Evolutionary conservation across 2,888 invertebrate species (phyloP).

Genomic region (Iselma pallidipennis): DNA sequence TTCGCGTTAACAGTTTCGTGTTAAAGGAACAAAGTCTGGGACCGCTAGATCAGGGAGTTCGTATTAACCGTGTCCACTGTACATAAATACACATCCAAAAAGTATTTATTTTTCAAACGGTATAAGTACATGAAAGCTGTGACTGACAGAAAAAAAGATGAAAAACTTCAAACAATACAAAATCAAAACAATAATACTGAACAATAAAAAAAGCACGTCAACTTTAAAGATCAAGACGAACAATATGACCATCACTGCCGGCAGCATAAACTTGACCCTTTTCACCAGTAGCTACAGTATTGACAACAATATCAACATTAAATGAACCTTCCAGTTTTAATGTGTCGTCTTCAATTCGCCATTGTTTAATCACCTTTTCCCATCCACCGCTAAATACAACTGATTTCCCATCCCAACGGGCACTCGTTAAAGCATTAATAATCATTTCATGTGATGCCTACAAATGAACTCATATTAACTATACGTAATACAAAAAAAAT

Average conservation of each 20-base stretch:
- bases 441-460: constrained; percentile 57
- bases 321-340: constrained; percentile 34
- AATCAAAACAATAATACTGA: too few species aligned
- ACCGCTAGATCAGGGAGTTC: too few species aligned
- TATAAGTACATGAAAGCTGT: too few species aligned
- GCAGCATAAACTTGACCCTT: constrained; percentile 58
- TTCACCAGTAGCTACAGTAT: constrained; percentile 40
- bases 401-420: constrained; percentile 41
- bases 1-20: too few species aligned
- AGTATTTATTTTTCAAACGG: too few species aligned
- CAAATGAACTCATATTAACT: constrained; percentile 8
- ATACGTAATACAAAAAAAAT: too few species aligned
- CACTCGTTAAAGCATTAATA: constrained; percentile 54
- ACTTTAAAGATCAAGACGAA: constrained; percentile 33
- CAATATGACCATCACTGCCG: constrained; percentile 62
- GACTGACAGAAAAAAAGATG: too few species aligned
- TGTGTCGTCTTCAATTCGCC: constrained; percentile 47
- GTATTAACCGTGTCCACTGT: too few species aligned
- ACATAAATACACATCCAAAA: too few species aligned
- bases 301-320: constrained; percentile 42
- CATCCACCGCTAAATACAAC: constrained; percentile 56
- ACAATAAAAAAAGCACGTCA: background rate
- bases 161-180: too few species aligned
- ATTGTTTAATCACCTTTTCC: constrained; percentile 57
- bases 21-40: too few species aligned